A percentile compares a stretch with the other conserved stretches of the same genome.
phyloP scores from a whole-genome alignment of 2,888 invertebrate genomes.

The Caenorhabditis zanzibari region DNA sequence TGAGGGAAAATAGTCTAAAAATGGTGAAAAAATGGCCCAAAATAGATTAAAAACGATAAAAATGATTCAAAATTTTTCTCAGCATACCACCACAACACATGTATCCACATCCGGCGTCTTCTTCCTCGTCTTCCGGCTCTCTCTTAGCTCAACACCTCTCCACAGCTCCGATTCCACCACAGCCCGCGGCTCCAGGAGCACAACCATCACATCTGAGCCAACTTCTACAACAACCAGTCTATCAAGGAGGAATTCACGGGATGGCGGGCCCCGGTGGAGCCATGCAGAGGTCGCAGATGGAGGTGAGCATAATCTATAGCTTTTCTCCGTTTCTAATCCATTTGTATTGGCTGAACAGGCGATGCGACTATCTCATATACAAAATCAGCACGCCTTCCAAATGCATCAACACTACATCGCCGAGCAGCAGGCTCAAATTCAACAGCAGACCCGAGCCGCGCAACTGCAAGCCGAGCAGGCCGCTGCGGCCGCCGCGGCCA shows the following conservation, averaged over 20 bases:
- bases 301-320: no score
- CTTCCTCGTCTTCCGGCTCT: not conserved
- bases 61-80: no score
- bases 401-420: constrained; percentile 30
- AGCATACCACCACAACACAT: no score
- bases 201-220: constrained; percentile 38
- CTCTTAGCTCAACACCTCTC: constrained; percentile 48
- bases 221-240: constrained; percentile 26
- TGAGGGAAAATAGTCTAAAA: not conserved
- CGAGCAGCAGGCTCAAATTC: constrained; percentile 25
- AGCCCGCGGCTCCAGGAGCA: not conserved
- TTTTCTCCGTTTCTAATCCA: no score
- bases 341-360: no score
- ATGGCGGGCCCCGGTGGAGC: not conserved
- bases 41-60: not conserved
- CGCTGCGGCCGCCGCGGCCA: constrained; percentile 18
- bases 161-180: constrained; percentile 22
- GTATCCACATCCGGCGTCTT: not conserved
- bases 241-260: constrained; percentile 3
- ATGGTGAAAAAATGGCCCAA: not conserved
- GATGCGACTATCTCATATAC: not conserved
- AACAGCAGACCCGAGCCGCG: constrained; percentile 4
- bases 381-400: not conserved
- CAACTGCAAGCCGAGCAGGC: constrained; percentile 39
- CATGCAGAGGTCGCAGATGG: no score